Percentiles rank a stretch among this genome's conserved stretches.
Evolutionary conservation across 1,140 invertebrate species (phyloP).

Genomic region (Hypsibius dujardini): DNA sequence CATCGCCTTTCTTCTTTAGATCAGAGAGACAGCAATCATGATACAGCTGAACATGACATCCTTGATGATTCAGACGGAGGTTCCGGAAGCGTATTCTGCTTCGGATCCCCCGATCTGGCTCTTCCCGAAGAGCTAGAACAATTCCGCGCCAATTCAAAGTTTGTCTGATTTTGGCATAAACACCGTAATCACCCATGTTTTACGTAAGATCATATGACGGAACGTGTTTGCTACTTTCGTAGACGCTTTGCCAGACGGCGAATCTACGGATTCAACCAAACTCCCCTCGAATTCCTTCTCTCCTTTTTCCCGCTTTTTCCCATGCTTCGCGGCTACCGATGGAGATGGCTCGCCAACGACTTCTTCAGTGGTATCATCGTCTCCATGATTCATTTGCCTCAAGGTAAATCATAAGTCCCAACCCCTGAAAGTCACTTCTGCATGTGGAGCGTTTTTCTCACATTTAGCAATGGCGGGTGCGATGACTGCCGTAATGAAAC

Average conservation of each 20-base stretch:
- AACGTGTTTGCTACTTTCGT: not conserved
- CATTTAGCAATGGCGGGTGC: slow-evolving; percentile 12
- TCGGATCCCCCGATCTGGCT: too few relatives aligned
- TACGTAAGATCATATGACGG: too few relatives aligned
- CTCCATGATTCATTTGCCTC: slow-evolving; percentile 14
- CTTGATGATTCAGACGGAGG: too few relatives aligned
- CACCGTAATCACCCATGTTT: too few relatives aligned
- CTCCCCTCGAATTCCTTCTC: not conserved
- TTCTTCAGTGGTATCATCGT: not conserved
- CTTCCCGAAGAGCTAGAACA: too few relatives aligned
- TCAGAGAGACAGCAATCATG: too few relatives aligned
- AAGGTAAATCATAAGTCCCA: not conserved
- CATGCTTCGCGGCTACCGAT: not conserved
- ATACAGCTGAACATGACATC: too few relatives aligned
- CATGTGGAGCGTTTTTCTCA: not conserved
- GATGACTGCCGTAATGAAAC: slow-evolving; percentile 13
- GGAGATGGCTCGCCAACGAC: not conserved
- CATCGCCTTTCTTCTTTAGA: too few relatives aligned
- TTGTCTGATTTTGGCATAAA: too few relatives aligned
- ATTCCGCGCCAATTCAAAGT: too few relatives aligned
- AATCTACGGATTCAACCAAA: not conserved
- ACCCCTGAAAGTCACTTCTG: not conserved
- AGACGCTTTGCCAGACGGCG: not conserved
- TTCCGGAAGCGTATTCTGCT: too few relatives aligned
- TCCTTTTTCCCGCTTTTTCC: not conserved